Base-by-base conservation (phyloP, 2,113 vertebrate species). In the Seriola dumerili region DNA sequence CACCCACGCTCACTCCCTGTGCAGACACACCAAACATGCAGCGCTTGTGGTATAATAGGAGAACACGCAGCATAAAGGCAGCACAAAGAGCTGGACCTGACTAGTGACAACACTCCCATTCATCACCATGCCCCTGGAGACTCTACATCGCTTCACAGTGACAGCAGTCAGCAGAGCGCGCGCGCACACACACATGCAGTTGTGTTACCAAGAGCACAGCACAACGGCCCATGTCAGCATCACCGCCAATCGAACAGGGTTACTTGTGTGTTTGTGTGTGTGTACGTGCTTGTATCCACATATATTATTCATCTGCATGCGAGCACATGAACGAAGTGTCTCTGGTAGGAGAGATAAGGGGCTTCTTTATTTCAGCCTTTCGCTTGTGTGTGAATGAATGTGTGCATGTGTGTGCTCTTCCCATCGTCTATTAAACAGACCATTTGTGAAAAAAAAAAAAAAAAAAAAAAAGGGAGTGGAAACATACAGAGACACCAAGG, bases 251-350 rank as follows among this genome's bases (percentile, higher is more conserved):
- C 40, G 42, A 87, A 91, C 81, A 77, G 72, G 68, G 79, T 64
- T 82, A 74, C 70, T 79, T 79, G 75, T 83, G 86, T 61, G 67
- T 69, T 42, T 80, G 72, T 68, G 75, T 72, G 62, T 55, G 65
- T 23, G 63, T 69, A 17, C 76, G 55, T 40, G 72, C 68, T 21
- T 54, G 67, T 66, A 9, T 72, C 65, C 83, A 89, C 92, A 92
- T 92, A 91, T 92, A 94, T 94, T 94, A 95, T 95, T 94, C 90
- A 95, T 95, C 88, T 91, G 88, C 94, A 93, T 92, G 91, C 84
- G 55, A 82, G 83, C 87, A 77, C 93, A 91, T 93, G 91, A 93
- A 90, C 83, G 13, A 76, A 92, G 93, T 78, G 93, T 92, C 93
- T 94, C 93, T 95, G 94, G 80, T 78, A 72, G 81, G 58, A 76